phyloP scores from a whole-genome alignment of 2,888 invertebrate genomes.

The Aradus depressus region DNA sequence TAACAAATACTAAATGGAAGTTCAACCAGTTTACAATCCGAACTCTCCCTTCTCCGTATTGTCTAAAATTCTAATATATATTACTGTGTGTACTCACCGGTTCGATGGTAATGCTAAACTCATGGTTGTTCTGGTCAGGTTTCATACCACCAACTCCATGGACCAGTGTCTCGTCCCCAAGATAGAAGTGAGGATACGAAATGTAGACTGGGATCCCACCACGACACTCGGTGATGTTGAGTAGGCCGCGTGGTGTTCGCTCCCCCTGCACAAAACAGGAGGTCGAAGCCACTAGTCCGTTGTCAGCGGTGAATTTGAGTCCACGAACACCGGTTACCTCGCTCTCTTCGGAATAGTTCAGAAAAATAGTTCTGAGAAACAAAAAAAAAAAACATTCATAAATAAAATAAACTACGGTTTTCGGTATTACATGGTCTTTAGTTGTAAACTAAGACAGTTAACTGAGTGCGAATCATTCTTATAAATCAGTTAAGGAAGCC shows the following conservation, averaged over 20 bases:
- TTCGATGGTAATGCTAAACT: conserved; percentile 50
- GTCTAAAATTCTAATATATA: no score
- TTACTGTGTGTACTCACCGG: no score
- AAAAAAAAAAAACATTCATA: no score
- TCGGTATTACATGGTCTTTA: not conserved
- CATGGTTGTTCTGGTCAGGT: conserved; percentile 58
- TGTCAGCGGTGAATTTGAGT: conserved; percentile 45
- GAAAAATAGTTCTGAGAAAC: conserved; percentile 45
- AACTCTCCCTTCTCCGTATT: no score
- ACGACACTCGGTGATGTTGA: conserved; percentile 66
- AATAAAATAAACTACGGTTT: no score
- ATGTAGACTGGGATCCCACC: conserved; percentile 71
- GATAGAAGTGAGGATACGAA: conserved; percentile 74
- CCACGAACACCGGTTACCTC: conserved; percentile 49
- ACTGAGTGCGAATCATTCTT: no score
- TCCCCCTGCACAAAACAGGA: conserved; percentile 59
- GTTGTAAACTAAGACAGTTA: no score
- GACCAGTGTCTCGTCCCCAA: conserved; percentile 56
- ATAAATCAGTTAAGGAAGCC: not conserved
- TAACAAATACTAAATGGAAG: no score
- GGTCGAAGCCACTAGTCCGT: conserved; percentile 50
- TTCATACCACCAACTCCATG: conserved; percentile 54
- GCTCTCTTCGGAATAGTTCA: conserved; percentile 47
- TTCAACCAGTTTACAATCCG: no score
- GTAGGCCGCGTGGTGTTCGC: conserved; percentile 51